These are phyloP conservation scores for Rhysida immarginata DNA, from an alignment of 1,140 invertebrate genomes.

Conservation along the genomic window DNA sequence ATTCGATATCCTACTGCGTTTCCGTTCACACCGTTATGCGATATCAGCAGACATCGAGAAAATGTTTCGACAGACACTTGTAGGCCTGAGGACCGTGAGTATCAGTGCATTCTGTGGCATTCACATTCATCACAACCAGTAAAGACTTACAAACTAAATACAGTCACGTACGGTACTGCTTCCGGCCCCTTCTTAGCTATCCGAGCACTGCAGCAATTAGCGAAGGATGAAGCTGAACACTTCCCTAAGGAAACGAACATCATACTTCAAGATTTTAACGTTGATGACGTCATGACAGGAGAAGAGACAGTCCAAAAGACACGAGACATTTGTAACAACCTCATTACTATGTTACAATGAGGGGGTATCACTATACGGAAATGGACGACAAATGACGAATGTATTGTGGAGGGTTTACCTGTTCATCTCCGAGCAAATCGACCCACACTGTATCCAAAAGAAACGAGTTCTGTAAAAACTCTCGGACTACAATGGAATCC, in stretches of 20 bases:
- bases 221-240: no score
- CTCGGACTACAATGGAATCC: no score
- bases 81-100: constrained; percentile 21
- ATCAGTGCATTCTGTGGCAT: constrained; percentile 34
- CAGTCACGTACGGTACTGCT: no score
- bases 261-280: constrained; percentile 15
- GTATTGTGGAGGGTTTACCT: background rate
- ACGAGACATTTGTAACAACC: constrained; percentile 15
- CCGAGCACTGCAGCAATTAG: no score
- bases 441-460: no score
- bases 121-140: constrained; percentile 18
- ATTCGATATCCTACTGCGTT: no score
- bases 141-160: constrained; percentile 16
- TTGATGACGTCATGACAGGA: constrained; percentile 32
- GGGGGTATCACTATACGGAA: constrained; percentile 23
- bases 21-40: constrained; percentile 17
- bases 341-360: constrained; percentile 13
- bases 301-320: constrained; percentile 22
- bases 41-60: constrained; percentile 27
- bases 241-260: constrained; percentile 14
- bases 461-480: no score
- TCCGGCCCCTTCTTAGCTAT: no score
- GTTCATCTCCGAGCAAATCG: constrained; percentile 3
- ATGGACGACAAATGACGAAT: constrained; percentile 22
- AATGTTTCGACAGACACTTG: no score